Percentiles rank a stretch among this genome's conserved stretches.
Conservation (phyloP, 2,797 vertebrate genomes). For the Clarias fuscus region DNA sequence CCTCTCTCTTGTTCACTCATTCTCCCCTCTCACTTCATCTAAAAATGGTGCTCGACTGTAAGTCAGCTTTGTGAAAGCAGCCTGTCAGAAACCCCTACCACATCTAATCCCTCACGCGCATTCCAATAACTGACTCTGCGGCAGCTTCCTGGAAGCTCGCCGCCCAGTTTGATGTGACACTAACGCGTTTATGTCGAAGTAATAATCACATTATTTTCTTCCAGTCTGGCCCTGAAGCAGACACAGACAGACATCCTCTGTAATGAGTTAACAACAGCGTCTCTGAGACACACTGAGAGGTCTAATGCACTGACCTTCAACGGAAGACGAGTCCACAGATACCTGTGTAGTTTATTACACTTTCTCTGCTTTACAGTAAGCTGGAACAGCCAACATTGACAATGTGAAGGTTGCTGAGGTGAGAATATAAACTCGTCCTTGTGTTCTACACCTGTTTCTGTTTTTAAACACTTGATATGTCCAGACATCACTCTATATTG, state of each 20-base stretch:
- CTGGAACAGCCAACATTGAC: constrained; percentile 34
- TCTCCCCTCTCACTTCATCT: constrained; percentile 46
- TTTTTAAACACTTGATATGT: constrained; percentile 12
- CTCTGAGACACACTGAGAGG: constrained; percentile 33
- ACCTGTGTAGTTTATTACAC: constrained; percentile 40
- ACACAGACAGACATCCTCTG: constrained; percentile 38
- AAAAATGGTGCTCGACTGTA: constrained; percentile 39
- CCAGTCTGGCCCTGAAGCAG: constrained; percentile 37
- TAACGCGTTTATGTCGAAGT: constrained; percentile 50
- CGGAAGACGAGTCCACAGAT: constrained; percentile 24
- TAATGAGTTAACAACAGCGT: constrained; percentile 48
- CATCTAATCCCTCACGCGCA: constrained; percentile 29
- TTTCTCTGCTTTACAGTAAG: constrained; percentile 13
- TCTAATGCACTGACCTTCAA: constrained; percentile 36
- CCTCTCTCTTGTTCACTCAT: constrained; percentile 11
- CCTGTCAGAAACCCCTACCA: constrained; percentile 38
- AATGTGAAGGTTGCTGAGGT: constrained; percentile 26
- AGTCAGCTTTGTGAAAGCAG: constrained; percentile 37
- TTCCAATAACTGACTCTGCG: constrained; percentile 36
- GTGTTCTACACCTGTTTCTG: background rate
- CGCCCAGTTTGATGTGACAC: constrained; percentile 39
- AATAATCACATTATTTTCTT: constrained; percentile 49
- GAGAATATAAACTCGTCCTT: constrained; percentile 13
- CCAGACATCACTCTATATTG: constrained; percentile 6
- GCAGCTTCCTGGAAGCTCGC: constrained; percentile 39